Base-by-base conservation (phyloP, 1,140 invertebrate species). In the Apolygus lucorum region DNA sequence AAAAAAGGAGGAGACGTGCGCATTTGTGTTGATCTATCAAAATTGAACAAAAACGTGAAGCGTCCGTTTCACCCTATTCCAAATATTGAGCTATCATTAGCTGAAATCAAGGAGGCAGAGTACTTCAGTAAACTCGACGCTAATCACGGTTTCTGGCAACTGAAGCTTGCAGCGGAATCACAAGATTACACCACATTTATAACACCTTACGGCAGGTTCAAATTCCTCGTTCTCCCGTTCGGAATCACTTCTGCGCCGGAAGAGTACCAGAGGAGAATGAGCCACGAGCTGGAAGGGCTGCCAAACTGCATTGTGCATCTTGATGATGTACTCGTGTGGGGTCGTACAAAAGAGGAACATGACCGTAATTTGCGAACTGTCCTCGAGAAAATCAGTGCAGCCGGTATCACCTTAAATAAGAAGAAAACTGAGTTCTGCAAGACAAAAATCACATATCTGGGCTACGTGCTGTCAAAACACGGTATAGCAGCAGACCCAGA, bases 401-500 rank as follows among this genome's bases (percentile, higher is more conserved):
- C 59, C 4, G 59, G 59, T 11, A n/a, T 62, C 8, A 62, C 59
- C 11, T 21, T 62, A 8, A 62, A 62, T 21, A 25, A 62, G 22
- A 25, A 62, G 59, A 62, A 62, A 21, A 11, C n/a, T 62, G 24
- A 62, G 21, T 49, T 49, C 17, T 49, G 34, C 34, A 49, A 49
- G 34, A 17, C 4, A 4, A 68, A 69, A 28, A 62, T 78, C 1
- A 72, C 69, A 21, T 77, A 76, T 65, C 73, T 81, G 22, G 78
- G 78, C 8, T 72, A 75, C 65, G 63, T 74, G 8, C 72, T 82
- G 14, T 68, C 73, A 21, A 64, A 68, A 64, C 69, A 76, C 11
- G 76, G 71, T 28, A 77, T 74, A 68, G 68, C 75, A 69, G 71
- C 72, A 65, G 80, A 78, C 70, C 75, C 75, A 2, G 72, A 74